A percentile compares a stretch with the other conserved stretches of the same genome.
Conservation (phyloP, 2,113 vertebrate genomes). For the Eudorcas thomsonii region DNA sequence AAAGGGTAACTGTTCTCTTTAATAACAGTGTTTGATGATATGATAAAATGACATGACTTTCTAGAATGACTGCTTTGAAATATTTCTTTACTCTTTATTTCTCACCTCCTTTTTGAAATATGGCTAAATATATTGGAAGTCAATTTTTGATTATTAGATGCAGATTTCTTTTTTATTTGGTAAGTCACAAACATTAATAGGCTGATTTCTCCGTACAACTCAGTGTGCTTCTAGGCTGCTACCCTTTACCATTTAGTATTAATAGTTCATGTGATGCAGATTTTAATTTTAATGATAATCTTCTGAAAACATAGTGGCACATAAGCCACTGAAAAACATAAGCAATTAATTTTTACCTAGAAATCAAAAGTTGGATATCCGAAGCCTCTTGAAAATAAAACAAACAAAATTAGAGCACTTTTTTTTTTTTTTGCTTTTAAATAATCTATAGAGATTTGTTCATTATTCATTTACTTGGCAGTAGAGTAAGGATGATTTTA, state of each 20-base stretch:
- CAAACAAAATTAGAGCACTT: not conserved
- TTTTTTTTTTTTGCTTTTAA: not conserved
- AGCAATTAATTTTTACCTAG: not conserved
- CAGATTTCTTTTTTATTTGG: not conserved
- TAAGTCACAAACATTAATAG: not conserved
- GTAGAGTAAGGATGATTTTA: not conserved
- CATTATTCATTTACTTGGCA: not conserved
- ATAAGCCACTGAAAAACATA: not conserved
- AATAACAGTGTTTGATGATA: not conserved
- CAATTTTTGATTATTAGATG: conserved; percentile 8
- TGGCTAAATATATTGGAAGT: not conserved
- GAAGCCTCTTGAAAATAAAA: conserved; percentile 18
- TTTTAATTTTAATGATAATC: not conserved
- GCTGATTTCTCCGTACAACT: not conserved
- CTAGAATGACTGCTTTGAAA: not conserved
- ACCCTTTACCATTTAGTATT: not conserved
- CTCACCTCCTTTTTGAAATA: not conserved
- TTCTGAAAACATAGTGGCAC: not conserved
- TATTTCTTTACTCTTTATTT: not conserved
- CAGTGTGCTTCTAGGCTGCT: not conserved
- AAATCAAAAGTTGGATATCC: not conserved
- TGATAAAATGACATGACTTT: not conserved
- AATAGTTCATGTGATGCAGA: not conserved
- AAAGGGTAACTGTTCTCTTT: not conserved
- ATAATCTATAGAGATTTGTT: not conserved